Conservation (phyloP, 2,888 invertebrate species). For the Aromia moschata region DNA sequence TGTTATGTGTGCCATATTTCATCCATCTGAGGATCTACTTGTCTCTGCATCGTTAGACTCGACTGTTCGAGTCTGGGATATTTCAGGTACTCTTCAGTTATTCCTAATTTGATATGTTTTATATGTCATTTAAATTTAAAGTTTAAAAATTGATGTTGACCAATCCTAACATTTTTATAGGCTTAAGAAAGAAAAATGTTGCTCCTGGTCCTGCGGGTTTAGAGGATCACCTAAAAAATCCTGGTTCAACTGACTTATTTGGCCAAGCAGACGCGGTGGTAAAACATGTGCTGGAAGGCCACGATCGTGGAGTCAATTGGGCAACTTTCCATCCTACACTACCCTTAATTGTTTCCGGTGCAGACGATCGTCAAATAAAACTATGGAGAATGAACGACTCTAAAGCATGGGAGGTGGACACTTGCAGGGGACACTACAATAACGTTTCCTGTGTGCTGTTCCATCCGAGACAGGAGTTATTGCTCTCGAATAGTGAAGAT, state of each 20-base stretch:
- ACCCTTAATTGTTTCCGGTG: constrained; percentile 87
- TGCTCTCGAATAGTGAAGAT: constrained; percentile 97
- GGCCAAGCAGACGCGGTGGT: constrained; percentile 94
- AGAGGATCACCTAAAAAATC: constrained; percentile 87
- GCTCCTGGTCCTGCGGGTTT: constrained; percentile 93
- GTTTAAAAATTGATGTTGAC: too few species aligned
- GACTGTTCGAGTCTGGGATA: constrained; percentile 99
- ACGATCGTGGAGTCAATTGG: constrained; percentile 99
- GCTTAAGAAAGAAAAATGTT: constrained; percentile 95
- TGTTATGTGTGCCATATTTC: constrained; percentile 99
- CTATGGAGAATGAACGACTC: constrained; percentile 99
- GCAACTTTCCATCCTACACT: constrained; percentile 95
- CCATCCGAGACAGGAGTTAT: constrained; percentile 96
- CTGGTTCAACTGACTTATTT: constrained; percentile 91
- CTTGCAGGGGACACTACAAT: constrained; percentile 99
- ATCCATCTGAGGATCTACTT: constrained; percentile 94
- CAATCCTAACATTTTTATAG: constrained; percentile 59
- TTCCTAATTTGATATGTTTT: too few species aligned
- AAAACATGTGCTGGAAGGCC: constrained; percentile 90
- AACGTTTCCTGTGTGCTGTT: constrained; percentile 98
- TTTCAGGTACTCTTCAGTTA: constrained; percentile 71
- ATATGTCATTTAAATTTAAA: background rate
- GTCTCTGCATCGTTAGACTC: constrained; percentile 98
- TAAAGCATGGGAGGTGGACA: constrained; percentile 99
- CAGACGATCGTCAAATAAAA: constrained; percentile 98